Evolutionary conservation across 92 coral and sea anemone genomes (phyloP), one percentile per base, ranked within the genome.

Genomic region (Scolanthus callimorphus): DNA sequence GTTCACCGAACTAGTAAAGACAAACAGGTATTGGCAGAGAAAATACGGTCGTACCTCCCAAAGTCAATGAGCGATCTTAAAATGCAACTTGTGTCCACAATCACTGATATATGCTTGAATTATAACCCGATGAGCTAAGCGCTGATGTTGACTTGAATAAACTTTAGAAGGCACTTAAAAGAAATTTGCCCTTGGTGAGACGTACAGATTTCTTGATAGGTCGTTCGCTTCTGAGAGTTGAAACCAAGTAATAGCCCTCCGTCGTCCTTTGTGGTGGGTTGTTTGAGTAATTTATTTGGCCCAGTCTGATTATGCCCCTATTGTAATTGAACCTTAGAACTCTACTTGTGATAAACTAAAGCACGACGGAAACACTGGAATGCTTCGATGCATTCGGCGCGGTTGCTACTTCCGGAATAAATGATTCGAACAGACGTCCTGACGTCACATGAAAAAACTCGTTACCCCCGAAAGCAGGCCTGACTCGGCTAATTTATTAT

Each of bases 261-360:
- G 62, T n/a, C n/a, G n/a, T 20, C 73, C 39, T 73, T 67, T 83
- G 89, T 73, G 13, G 46, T 63, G 67, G 39, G 78, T 74, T 77
- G 77, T 78, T 81, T 82, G 77, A 74, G 95, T 53, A 65, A 73
- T 71, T 70, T 86, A 76, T 86, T 86, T 81, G 64, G 89, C 77
- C 64, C 66, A 69, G 75, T 62, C 61, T 72, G 89, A 67, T 81
- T 81, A 73, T 82, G 52, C 68, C 91, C 59, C 84, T 86, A 86
- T 86, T 86, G 95, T 86, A 86, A 86, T 86, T 78, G 72, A 76
- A 86, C 85, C 95, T 73, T 81, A 64, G 66, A 74, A 67, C 65
- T 70, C 74, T 68, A 70, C 80, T 64, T 69, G 85, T 81, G 95
- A 86, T 86, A 86, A 86, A 86, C 84, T 75, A 62, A 69, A 55